Conservation (phyloP, 2,797 vertebrate genomes). For the Buphagus erythrorhynchus region DNA sequence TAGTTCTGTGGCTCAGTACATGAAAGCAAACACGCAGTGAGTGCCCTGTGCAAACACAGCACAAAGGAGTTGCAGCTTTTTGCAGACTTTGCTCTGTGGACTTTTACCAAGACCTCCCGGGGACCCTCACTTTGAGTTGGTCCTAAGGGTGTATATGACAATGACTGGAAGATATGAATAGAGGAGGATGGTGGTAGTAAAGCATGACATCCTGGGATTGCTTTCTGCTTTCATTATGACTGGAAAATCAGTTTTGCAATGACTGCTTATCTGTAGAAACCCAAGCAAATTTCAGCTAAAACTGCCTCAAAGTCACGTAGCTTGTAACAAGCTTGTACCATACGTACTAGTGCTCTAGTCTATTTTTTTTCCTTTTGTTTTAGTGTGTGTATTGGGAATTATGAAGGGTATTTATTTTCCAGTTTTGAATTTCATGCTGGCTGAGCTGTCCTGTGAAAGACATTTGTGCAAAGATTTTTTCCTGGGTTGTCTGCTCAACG, state of each 20-base stretch:
- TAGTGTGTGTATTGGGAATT: neutral
- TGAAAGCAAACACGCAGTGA: slow-evolving; percentile 27
- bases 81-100: neutral
- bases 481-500: neutral
- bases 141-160: neutral
- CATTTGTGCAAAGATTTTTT: neutral
- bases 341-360: neutral
- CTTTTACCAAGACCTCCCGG: neutral
- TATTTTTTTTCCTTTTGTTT: accelerated
- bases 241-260: slow-evolving; percentile 9
- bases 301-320: neutral
- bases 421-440: neutral
- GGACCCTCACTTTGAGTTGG: neutral
- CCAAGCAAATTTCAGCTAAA: neutral
- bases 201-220: neutral
- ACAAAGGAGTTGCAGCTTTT: slow-evolving; percentile 8
- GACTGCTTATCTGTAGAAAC: neutral
- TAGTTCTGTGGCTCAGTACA: neutral
- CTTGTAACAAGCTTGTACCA: neutral
- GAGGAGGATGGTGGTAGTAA: neutral
- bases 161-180: neutral
- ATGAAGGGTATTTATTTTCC: neutral
- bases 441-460: neutral
- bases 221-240: slow-evolving; percentile 21
- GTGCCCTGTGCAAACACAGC: neutral